A percentile compares a stretch with the other conserved stretches of the same genome.
These are phyloP conservation scores for Invenusta paracnida DNA, from an alignment of 2,888 invertebrate genomes.

Conservation along the genomic window DNA sequence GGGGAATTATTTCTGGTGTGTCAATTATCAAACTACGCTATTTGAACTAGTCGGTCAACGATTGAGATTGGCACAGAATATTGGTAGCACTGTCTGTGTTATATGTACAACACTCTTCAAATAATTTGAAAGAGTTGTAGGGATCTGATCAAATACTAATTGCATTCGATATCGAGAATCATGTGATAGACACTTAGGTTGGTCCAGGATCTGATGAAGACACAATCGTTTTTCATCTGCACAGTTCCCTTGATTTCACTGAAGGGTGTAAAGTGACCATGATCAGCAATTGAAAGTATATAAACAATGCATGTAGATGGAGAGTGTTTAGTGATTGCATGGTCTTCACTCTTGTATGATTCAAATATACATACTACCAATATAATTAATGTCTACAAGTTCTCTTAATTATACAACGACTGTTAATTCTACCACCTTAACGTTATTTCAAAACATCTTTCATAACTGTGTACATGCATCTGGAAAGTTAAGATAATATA, in stretches of 20 bases:
- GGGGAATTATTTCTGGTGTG: background rate
- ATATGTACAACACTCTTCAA: conserved; percentile 32
- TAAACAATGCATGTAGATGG: background rate
- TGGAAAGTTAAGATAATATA: background rate
- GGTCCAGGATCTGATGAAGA: conserved; percentile 35
- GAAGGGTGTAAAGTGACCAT: conserved; percentile 34
- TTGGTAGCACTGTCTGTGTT: conserved; percentile 39
- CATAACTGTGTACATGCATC: background rate
- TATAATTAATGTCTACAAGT: background rate
- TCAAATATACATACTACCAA: background rate
- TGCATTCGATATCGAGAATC: conserved; percentile 37
- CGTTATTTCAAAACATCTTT: background rate
- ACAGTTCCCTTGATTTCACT: conserved; percentile 31
- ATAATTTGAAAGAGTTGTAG: conserved; percentile 34
- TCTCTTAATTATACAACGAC: background rate
- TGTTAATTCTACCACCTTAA: background rate
- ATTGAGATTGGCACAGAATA: conserved; percentile 34
- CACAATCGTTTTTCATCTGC: too few species aligned
- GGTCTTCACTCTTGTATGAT: background rate
- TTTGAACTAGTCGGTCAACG: background rate
- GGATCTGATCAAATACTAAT: conserved; percentile 36
- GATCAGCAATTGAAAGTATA: conserved; percentile 17
- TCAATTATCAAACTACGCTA: background rate
- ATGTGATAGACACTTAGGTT: conserved; percentile 12
- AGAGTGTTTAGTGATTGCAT: background rate